Evolutionary conservation across 2,797 vertebrate genomes (phyloP).

Genomic region (Channallabes apus): DNA sequence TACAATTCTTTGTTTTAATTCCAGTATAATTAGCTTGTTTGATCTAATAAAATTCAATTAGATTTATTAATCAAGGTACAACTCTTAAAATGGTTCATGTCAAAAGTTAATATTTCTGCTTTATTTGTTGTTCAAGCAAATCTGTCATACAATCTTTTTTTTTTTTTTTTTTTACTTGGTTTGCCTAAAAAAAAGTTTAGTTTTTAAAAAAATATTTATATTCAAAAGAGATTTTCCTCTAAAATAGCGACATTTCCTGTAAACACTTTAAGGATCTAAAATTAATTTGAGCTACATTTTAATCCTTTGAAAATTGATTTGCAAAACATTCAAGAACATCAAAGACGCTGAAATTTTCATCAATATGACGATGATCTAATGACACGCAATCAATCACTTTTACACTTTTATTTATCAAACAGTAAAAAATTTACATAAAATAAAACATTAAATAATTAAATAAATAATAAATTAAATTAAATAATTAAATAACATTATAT

Average conservation of each 20-base stretch:
- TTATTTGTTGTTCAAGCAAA: neutral
- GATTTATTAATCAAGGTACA: neutral
- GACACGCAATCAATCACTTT: neutral
- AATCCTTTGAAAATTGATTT: neutral
- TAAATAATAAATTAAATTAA: too few relatives aligned
- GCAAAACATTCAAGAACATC: neutral
- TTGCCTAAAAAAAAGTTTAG: too few relatives aligned
- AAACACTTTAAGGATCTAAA: neutral
- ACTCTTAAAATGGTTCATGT: neutral
- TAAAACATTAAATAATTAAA: too few relatives aligned
- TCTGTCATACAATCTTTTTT: neutral
- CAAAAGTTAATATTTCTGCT: neutral
- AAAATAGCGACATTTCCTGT: neutral
- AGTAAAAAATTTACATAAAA: neutral
- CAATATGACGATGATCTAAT: neutral
- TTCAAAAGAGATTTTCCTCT: neutral
- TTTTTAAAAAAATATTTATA: neutral
- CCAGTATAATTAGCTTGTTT: neutral
- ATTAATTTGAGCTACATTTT: too few relatives aligned
- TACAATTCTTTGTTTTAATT: neutral
- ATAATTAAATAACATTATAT: too few relatives aligned
- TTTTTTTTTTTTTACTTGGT: too few relatives aligned
- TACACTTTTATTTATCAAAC: neutral
- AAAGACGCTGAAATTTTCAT: neutral
- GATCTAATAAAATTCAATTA: neutral